A percentile compares a stretch with the other conserved stretches of the same genome.
Conservation (phyloP, 2,888 invertebrate species). For the Dynastes grantii region DNA sequence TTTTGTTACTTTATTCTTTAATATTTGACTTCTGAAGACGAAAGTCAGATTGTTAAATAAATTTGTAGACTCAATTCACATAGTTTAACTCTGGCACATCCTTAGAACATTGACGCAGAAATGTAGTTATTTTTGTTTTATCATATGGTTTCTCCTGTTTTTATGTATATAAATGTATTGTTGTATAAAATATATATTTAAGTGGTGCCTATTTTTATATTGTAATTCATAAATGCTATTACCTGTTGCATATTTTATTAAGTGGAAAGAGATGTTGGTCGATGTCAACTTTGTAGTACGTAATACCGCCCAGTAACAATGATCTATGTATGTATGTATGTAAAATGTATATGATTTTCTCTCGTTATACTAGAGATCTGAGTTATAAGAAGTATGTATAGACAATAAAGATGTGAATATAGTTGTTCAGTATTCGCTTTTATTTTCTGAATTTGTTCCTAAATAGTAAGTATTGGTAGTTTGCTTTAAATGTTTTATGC, state of each 20-base stretch:
- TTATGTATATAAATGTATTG: constrained; percentile 49
- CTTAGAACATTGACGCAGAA: background rate
- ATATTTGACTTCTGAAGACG: too few relatives aligned
- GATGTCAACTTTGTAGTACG: background rate
- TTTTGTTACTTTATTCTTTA: background rate
- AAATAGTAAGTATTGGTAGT: too few relatives aligned
- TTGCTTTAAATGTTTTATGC: too few relatives aligned
- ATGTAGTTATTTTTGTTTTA: constrained; percentile 18
- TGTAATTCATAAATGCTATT: constrained; percentile 47
- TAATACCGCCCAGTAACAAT: constrained; percentile 36
- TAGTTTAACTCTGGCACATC: background rate
- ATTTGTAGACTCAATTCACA: background rate
- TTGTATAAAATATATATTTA: constrained; percentile 49
- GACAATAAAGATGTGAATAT: constrained; percentile 49
- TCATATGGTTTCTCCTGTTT: background rate
- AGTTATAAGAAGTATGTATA: constrained; percentile 47
- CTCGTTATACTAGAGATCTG: constrained; percentile 49
- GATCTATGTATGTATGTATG: constrained; percentile 39
- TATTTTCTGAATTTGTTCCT: too few relatives aligned
- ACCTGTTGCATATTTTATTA: constrained; percentile 37
- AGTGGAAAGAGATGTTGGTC: constrained; percentile 12
- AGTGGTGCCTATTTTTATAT: constrained; percentile 53
- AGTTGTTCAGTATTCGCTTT: background rate
- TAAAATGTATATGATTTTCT: background rate
- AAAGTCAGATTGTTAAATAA: constrained; percentile 12